phyloP scores from a whole-genome alignment of 2,797 vertebrate genomes.

The Anas georgica region DNA sequence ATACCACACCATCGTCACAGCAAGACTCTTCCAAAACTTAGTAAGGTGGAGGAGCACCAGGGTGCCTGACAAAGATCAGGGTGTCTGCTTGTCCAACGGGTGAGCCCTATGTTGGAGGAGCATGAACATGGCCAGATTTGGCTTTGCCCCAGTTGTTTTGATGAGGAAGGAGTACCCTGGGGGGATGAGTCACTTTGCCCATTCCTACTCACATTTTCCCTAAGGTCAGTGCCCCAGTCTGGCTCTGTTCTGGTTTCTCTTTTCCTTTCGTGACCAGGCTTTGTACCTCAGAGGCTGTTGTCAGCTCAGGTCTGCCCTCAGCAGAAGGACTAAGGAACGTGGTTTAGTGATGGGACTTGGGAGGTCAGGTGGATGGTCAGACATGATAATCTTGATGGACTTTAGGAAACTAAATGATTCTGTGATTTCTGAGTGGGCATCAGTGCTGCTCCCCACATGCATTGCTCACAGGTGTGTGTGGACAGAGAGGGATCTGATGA shows the following conservation, averaged over 20 bases:
- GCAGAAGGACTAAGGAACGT: background rate
- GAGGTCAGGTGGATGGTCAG: background rate
- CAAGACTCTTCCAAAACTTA: background rate
- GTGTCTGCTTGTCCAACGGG: background rate
- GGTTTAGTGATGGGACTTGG: background rate
- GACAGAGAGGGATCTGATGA: background rate
- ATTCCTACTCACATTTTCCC: background rate
- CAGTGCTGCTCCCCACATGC: accelerated
- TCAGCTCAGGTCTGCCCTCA: background rate
- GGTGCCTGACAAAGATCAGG: background rate
- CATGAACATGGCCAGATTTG: background rate
- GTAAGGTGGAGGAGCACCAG: background rate
- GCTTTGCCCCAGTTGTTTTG: background rate
- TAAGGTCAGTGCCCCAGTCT: background rate
- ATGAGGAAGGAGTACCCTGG: background rate
- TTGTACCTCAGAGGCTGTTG: background rate
- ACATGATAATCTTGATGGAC: background rate
- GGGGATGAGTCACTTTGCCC: accelerated
- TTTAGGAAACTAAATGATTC: background rate
- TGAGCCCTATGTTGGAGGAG: accelerated
- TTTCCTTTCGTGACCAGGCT: background rate
- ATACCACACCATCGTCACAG: accelerated
- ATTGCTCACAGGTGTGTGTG: background rate
- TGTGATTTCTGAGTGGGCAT: background rate
- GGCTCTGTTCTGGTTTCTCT: background rate